Evolutionary conservation across 92 coral and sea anemone genomes (phyloP).

Genomic region (Parazoanthus atlanticus): DNA sequence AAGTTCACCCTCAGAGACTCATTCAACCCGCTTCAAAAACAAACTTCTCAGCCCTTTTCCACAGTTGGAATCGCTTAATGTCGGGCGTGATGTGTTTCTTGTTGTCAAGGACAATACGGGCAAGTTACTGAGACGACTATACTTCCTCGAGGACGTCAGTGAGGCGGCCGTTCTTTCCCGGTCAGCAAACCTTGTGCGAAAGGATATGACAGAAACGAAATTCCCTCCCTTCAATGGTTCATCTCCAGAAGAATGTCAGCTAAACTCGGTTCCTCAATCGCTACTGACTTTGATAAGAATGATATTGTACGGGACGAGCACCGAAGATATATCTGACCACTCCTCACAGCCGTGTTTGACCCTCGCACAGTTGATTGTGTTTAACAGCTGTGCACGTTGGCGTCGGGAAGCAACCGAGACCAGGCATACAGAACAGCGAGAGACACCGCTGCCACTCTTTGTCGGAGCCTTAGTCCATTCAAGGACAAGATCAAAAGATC

Average conservation of each 20-base stretch:
- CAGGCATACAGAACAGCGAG: constrained; percentile 31
- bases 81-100: constrained; percentile 34
- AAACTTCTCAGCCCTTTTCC: constrained; percentile 44
- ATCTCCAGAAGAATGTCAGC: constrained; percentile 18
- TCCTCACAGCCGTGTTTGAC: neutral
- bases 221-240: constrained; percentile 14
- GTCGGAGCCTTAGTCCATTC: constrained; percentile 13
- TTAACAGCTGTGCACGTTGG: constrained; percentile 9
- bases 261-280: constrained; percentile 39
- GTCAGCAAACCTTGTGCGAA: constrained; percentile 39
- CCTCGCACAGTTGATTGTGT: constrained; percentile 24
- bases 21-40: constrained; percentile 44
- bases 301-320: constrained; percentile 33
- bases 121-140: constrained; percentile 20
- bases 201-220: constrained; percentile 26
- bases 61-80: constrained; percentile 28
- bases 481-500: constrained; percentile 20
- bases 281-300: constrained; percentile 34
- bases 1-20: constrained; percentile 14
- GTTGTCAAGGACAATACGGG: constrained; percentile 38
- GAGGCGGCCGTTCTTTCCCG: constrained; percentile 42
- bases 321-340: neutral
- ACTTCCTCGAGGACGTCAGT: constrained; percentile 13
- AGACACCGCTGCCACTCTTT: constrained; percentile 34
- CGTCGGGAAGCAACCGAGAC: neutral